Evolutionary conservation across 2,888 invertebrate species (phyloP), one percentile per base, ranked within the genome.

Genomic region (Phalera bucephala): DNA sequence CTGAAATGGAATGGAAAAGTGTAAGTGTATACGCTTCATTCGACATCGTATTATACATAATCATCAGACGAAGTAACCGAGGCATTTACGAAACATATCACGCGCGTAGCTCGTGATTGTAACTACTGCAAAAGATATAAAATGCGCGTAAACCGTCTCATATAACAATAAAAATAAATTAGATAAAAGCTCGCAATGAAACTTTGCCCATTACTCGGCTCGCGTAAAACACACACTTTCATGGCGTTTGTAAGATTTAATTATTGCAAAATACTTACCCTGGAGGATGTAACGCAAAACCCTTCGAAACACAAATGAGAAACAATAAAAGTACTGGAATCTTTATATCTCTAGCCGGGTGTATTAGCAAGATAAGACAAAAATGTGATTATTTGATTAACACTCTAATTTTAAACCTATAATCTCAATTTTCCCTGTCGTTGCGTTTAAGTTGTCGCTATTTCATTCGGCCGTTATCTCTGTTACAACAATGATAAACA

Each of bases 111-210:
- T 59, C 61, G 65, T 69, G 64, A 75, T 72, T 71, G 66, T 77
- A 71, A 74, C 71, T 72, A 74, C 72, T 70, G 64, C 55, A 66
- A 68, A 60, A 67, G 72, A 66, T 74, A 76, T 84, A 81, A 83
- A 84, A 81, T 63, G 62, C 56, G 65, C 81, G 76, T 85, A 80
- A 83, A 81, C 73, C 60, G 76, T 61, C 71, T 78, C 76, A 81
- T 81, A 79, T 72, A 84, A 83, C 83, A 78, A 79, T 87, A 86
- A 87, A 86, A 86, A 83, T 84, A 87, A 85, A 87, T 86, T 80
- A 86, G 80, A 84, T 80, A 80, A 83, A 84, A 84, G 82, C 86
- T 73, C 69, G 75, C 81, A 83, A 82, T 84, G 80, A 80, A 87
- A 86, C 84, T 85, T 85, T 69, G 65, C 61, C 77, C 80, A 77